Conservation (phyloP, 2,113 vertebrate species). For the Ameiurus melas region DNA sequence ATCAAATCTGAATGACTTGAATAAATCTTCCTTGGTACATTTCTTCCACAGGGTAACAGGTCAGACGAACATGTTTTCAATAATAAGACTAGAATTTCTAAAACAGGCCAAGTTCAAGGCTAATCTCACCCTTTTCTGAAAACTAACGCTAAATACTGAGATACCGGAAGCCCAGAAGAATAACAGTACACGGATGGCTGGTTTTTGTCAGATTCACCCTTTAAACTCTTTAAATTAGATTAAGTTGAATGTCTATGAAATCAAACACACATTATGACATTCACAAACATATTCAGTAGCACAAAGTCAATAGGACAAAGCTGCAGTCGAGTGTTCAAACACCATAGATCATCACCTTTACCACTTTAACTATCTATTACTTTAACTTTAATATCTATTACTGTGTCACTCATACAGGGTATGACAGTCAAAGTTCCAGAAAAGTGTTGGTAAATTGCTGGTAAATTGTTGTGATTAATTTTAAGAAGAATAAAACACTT, state of each 20-base stretch:
- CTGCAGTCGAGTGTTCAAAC: background rate
- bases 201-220: background rate
- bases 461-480: background rate
- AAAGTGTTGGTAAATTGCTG: background rate
- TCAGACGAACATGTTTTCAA: constrained; percentile 12
- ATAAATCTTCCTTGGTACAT: background rate
- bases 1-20: background rate
- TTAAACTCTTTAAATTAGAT: background rate
- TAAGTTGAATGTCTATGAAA: background rate
- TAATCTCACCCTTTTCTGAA: background rate
- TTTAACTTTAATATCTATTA: background rate
- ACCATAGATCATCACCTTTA: background rate
- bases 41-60: background rate
- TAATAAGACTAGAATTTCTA: background rate
- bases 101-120: constrained; percentile 16
- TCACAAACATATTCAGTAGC: background rate
- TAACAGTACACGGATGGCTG: background rate
- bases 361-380: background rate
- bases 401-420: background rate
- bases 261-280: background rate
- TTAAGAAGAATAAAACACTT: background rate
- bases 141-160: background rate
- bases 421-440: background rate
- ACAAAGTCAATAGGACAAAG: background rate
- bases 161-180: background rate